Base-by-base conservation (phyloP, 2,888 invertebrate genomes). In the Autographa gamma region DNA sequence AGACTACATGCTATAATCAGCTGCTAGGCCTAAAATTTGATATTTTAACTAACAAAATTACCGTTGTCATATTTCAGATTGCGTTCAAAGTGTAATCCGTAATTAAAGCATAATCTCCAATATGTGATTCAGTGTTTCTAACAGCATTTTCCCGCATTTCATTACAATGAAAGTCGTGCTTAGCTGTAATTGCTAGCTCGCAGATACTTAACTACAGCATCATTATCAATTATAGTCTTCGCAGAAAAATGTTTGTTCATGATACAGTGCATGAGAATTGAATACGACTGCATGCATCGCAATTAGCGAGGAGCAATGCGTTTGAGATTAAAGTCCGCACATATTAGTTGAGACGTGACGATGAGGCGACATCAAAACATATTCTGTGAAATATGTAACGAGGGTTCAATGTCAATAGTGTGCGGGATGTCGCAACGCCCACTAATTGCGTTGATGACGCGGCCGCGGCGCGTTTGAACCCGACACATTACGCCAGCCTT, bases 381-480 rank as follows among this genome's bases (percentile, higher is more conserved):
- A 90, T 89, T 95, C 94, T 89, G 89, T 93, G 94, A 94, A 95
- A 92, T 93, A 91, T 92, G 93, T 92, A 91, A 91, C 91, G 88
- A 90, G 90, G 89, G 93, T 92, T 95, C 94, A 95, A 94, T 95
- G 95, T 95, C 95, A 95, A 94, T 93, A 93, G 89, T 87, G 89
- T 72, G 73, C 77, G 81, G 85, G 88, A 89, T 93, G 93, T 93
- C 92, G 91, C 90, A 89, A 90, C 90, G 89, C 90, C 91, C 91
- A 89, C 91, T 93, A 93, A 94, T 95, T 95, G 93, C 84, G 86
- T 75, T 83, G 89, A 88, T 89, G 90, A 92, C 87, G 89, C 82
- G 76, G 74, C 71, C 74, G 91, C 93, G 94, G 94, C 91, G 86
- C 89, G 90, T 94, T 95, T 94, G 93, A 92, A 86, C 88, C 83